Evolutionary conservation across 1,140 invertebrate species (phyloP).

Genomic region (Gryllus bimaculatus): DNA sequence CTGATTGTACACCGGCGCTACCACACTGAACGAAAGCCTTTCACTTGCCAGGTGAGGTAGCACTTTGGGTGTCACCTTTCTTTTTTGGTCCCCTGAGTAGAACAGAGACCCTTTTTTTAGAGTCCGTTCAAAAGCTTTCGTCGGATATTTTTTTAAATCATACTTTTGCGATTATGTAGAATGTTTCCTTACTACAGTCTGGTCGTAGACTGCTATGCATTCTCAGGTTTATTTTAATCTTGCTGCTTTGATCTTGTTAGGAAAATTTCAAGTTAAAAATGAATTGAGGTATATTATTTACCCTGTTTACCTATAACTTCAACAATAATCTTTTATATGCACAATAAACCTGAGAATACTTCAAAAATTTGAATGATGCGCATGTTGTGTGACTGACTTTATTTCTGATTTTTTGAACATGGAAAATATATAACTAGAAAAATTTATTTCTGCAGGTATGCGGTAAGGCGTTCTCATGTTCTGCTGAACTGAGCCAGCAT

Average conservation of each 20-base stretch:
- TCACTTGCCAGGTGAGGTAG: conserved; percentile 58
- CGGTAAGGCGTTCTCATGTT: conserved; percentile 67
- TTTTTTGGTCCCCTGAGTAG: conserved; percentile 6
- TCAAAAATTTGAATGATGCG: not conserved
- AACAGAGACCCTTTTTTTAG: not conserved
- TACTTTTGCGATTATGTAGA: not conserved
- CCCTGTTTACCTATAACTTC: too few relatives aligned
- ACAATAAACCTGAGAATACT: not conserved
- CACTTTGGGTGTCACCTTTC: not conserved
- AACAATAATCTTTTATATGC: too few relatives aligned
- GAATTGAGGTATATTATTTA: too few relatives aligned
- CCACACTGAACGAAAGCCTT: conserved; percentile 74
- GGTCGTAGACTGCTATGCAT: not conserved
- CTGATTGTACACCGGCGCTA: conserved; percentile 74
- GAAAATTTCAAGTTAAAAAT: too few relatives aligned
- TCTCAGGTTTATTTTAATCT: not conserved
- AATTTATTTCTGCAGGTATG: conserved; percentile 43
- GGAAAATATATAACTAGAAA: conserved; percentile 12
- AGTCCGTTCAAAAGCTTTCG: not conserved
- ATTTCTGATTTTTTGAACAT: conserved; percentile 9
- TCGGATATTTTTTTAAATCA: not conserved
- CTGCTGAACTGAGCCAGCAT: conserved; percentile 63
- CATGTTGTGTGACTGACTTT: not conserved
- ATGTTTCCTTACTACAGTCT: not conserved
- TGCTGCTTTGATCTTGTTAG: not conserved